A percentile compares a stretch with the other conserved stretches of the same genome.
phyloP scores from a whole-genome alignment of 2,888 invertebrate species.

The Epsilonema sp. region DNA sequence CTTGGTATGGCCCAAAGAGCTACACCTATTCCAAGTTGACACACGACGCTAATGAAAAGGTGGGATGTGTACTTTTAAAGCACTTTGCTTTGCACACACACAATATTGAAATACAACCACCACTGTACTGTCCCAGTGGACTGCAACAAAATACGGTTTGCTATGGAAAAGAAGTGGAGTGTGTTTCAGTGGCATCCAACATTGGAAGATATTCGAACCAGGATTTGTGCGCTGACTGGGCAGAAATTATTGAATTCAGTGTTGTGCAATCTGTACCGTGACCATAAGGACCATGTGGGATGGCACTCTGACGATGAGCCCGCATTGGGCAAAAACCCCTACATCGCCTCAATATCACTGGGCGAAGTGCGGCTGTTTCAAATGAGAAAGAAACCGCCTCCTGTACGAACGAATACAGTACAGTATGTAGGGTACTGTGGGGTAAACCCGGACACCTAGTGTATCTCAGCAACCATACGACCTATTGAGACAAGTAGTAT shows the following conservation, averaged over 20 bases:
- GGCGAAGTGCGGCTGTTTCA: slow-evolving; percentile 33
- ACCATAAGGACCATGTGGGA: slow-evolving; percentile 33
- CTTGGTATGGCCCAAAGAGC: slow-evolving; percentile 36
- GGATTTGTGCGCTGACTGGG: slow-evolving; percentile 29
- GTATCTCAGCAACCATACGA: no score
- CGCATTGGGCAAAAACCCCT: slow-evolving; percentile 30
- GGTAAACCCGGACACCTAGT: no score
- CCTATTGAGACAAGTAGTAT: no score
- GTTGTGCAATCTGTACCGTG: slow-evolving; percentile 34
- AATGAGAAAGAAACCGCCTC: slow-evolving; percentile 29
- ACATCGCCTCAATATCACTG: slow-evolving; percentile 29
- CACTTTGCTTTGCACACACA: no score
- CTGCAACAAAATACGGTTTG: no score
- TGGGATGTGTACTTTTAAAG: no score
- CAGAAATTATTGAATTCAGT: slow-evolving; percentile 35
- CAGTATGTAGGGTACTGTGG: no score
- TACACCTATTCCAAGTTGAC: slow-evolving; percentile 33
- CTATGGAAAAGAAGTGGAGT: neutral
- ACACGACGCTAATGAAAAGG: slow-evolving; percentile 20
- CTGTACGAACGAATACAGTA: slow-evolving; percentile 15
- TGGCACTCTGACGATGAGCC: slow-evolving; percentile 36
- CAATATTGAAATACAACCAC: neutral
- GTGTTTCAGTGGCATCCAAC: slow-evolving; percentile 26
- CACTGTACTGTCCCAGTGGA: slow-evolving; percentile 3
- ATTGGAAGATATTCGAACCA: slow-evolving; percentile 21